These are phyloP conservation scores for Platyscapa corneri DNA, from an alignment of 1,140 invertebrate species.

Conservation along the genomic window DNA sequence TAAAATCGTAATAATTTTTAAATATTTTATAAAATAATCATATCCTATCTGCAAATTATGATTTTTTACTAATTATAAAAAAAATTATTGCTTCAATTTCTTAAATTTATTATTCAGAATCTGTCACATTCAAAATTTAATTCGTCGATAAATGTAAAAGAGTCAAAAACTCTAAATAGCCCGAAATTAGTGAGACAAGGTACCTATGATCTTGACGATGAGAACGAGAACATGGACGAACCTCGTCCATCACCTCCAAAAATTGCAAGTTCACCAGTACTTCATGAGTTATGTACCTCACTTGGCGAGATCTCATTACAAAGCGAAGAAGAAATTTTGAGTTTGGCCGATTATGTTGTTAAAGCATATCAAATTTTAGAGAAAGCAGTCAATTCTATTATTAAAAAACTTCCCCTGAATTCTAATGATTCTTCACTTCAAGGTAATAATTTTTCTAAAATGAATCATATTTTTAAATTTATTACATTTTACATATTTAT, in stretches of 20 bases:
- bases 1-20: too few species aligned
- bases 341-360: conserved; percentile 55
- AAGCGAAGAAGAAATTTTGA: conserved; percentile 53
- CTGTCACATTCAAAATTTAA: not conserved
- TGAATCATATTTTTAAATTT: not conserved
- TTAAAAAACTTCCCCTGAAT: conserved; percentile 43
- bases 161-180: not conserved
- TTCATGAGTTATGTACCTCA: conserved; percentile 54
- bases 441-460: conserved; percentile 15
- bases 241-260: conserved; percentile 56
- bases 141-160: conserved; percentile 3
- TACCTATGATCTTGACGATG: conserved; percentile 35
- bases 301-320: conserved; percentile 57
- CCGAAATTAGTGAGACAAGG: conserved; percentile 15
- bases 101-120: conserved; percentile 2
- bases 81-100: not conserved
- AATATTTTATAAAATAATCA: too few species aligned
- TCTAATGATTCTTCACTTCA: conserved; percentile 28
- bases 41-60: too few species aligned
- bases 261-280: conserved; percentile 52
- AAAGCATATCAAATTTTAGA: conserved; percentile 56
- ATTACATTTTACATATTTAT: not conserved
- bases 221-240: conserved; percentile 54
- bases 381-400: conserved; percentile 55
- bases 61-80: too few species aligned